Evolutionary conservation across 2,888 invertebrate genomes (phyloP), one percentile per base, ranked within the genome.

Genomic region (Eilema griseolum): DNA sequence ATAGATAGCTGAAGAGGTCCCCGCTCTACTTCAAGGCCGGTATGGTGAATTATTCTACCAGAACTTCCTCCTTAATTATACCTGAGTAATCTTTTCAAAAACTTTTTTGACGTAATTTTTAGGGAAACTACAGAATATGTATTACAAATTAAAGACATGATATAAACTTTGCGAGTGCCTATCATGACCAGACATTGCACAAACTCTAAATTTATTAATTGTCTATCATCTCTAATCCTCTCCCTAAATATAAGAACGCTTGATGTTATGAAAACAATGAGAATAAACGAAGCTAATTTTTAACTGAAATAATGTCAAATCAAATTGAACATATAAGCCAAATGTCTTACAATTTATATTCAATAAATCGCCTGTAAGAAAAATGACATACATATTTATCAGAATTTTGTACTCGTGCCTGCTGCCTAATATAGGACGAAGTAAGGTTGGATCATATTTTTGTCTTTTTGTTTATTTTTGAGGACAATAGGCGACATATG

Each of bases 401-500:
- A 64, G 52, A 56, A 65, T 63, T 67, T 71, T 52, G 57, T 64
- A 68, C 67, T 74, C 71, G 70, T 56, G 65, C 66, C 67, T 57
- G 16, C 61, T 28, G 56, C 20, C 61, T 72, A 70, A 76, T 70
- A 69, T 67, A 70, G 74, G 71, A 69, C 70, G 56, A 70, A 61
- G 61, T 72, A 73, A 72, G 75, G 72, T 75, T 65, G 66, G 71
- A 69, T 59, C 33, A 24, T 60, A 33, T 64, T 70, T 69, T 70
- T 69, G 61, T 83, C 80, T 78, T 84, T 78, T 81, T 83, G 83
- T 88, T 83, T 83, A 81, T 85, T 83, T 84, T 84, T 84, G 81
- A 74, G 67, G 67, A 84, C 83, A 79, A 78, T 81, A 68, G 62
- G 78, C 81, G 83, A 80, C 89, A 89, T 86, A 83, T 87, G 88